These are phyloP conservation scores for Carposina sasakii DNA, from an alignment of 1,140 invertebrate species.

Conservation along the genomic window DNA sequence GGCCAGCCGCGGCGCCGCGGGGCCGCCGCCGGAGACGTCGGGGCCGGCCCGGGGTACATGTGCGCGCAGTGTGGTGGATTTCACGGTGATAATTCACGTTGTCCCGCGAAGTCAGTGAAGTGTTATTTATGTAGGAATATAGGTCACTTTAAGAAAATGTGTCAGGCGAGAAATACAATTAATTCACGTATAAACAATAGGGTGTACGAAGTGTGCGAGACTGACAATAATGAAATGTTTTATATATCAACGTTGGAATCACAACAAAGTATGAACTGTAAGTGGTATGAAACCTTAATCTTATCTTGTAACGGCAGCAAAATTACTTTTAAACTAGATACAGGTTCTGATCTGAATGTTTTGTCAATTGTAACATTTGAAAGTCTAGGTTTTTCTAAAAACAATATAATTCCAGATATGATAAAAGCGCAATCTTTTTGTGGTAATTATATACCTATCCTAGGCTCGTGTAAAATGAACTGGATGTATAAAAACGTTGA, in stretches of 20 bases:
- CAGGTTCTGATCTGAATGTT: conserved; percentile 1
- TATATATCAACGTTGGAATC: neutral
- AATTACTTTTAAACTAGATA: conserved; percentile 8
- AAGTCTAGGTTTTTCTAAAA: neutral
- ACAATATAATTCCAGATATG: neutral
- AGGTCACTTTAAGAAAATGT: conserved; percentile 8
- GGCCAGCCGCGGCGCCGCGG: neutral
- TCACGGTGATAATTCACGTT: neutral
- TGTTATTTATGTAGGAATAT: neutral
- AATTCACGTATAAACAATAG: neutral
- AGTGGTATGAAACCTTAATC: conserved; percentile 3
- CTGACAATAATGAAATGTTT: neutral
- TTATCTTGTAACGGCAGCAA: neutral
- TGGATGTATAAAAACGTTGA: neutral
- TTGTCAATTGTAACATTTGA: neutral
- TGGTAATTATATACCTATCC: neutral
- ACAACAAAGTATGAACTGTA: neutral
- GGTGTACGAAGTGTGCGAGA: neutral
- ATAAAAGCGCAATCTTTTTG: neutral
- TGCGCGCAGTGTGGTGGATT: neutral
- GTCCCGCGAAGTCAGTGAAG: neutral
- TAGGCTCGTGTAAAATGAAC: neutral
- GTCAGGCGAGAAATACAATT: neutral
- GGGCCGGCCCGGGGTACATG: neutral
- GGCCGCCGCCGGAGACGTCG: neutral